Percentiles rank a stretch among this genome's conserved stretches.
Evolutionary conservation across 2,113 vertebrate genomes (phyloP).

Genomic region (Zapus hudsonius): DNA sequence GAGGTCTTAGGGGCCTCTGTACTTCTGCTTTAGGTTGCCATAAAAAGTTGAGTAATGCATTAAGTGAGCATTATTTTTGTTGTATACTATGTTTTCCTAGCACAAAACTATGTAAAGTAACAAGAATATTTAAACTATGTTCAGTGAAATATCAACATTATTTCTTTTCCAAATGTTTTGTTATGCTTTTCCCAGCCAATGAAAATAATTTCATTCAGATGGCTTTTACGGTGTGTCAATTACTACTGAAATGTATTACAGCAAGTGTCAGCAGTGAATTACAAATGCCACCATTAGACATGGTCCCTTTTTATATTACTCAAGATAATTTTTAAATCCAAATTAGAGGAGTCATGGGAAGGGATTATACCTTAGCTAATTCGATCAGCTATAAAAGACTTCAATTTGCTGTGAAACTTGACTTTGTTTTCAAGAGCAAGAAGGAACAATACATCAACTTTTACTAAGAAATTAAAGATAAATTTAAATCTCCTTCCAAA

Average conservation of each 20-base stretch:
- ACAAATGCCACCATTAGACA: constrained; percentile 35
- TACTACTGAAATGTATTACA: not conserved
- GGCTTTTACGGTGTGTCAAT: not conserved
- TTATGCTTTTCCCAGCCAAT: not conserved
- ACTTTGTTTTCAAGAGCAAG: constrained; percentile 23
- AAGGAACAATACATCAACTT: not conserved
- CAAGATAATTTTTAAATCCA: constrained; percentile 15
- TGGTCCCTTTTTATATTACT: not conserved
- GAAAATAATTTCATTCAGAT: not conserved
- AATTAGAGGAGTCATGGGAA: constrained; percentile 36
- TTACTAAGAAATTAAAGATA: not conserved
- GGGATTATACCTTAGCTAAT: not conserved
- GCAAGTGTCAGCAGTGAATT: not conserved
- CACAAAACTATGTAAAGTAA: not conserved
- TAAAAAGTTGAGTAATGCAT: not conserved
- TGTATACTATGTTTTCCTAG: not conserved
- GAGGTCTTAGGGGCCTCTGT: too few species aligned
- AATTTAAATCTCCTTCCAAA: constrained; percentile 23
- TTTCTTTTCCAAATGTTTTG: not conserved
- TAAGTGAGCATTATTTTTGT: not conserved
- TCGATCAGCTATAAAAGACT: constrained; percentile 46
- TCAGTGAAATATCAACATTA: not conserved
- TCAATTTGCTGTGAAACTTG: not conserved
- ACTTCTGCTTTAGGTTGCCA: not conserved
- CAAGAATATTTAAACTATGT: not conserved